Evolutionary conservation across 2,797 vertebrate genomes (phyloP).

Genomic region (Siniperca obscura): DNA sequence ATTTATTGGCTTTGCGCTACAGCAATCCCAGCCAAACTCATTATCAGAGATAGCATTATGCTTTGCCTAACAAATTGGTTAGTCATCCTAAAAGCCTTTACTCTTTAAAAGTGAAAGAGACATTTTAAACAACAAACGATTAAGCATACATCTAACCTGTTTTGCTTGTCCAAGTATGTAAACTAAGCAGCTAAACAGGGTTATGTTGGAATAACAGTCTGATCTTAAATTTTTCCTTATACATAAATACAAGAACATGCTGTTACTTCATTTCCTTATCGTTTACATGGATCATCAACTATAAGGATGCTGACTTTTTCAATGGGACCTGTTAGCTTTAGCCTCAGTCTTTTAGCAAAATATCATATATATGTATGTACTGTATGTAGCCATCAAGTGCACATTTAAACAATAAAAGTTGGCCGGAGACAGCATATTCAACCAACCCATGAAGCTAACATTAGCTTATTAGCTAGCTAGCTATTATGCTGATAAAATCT

Average conservation of each 20-base stretch:
- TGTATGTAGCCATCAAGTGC: neutral
- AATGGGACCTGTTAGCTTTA: neutral
- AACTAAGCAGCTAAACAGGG: too few relatives aligned
- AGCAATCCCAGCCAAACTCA: neutral
- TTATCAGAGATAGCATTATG: neutral
- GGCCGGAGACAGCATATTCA: neutral
- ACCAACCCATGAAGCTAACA: neutral
- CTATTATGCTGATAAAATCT: neutral
- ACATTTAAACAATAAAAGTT: neutral
- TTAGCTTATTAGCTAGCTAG: neutral
- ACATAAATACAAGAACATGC: too few relatives aligned
- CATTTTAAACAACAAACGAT: too few relatives aligned
- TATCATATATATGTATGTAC: neutral
- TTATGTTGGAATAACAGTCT: too few relatives aligned
- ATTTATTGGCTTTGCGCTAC: neutral
- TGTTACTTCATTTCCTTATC: neutral
- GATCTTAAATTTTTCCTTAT: too few relatives aligned
- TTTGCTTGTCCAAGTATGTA: too few relatives aligned
- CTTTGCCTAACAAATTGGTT: neutral
- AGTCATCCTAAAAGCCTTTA: neutral
- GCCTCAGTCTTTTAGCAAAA: neutral
- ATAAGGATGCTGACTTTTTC: neutral
- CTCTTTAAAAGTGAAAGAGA: neutral
- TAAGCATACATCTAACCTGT: too few relatives aligned
- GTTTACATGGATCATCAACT: neutral